A percentile compares a stretch with the other conserved stretches of the same genome.
Conservation (phyloP, 2,888 invertebrate species). For the Drosophila stalkeri region DNA sequence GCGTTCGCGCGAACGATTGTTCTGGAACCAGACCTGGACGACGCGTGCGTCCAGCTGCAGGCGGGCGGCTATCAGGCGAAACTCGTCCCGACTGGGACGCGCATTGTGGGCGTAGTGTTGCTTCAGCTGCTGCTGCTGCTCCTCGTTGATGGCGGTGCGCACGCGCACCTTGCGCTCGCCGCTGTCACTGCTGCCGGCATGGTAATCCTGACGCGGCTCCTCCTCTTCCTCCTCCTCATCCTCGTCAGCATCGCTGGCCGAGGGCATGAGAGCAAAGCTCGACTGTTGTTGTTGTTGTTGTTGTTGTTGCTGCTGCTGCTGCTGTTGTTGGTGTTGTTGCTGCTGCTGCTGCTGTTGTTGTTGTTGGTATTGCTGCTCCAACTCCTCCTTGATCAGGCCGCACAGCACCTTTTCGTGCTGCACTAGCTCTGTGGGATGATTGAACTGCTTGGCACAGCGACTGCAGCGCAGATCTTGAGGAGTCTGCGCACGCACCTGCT, state of each 20-base stretch:
- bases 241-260: conserved; percentile 87
- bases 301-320: conserved; percentile 60
- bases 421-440: conserved; percentile 87
- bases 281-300: conserved; percentile 50
- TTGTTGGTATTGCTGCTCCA: conserved; percentile 85
- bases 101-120: conserved; percentile 96
- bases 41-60: conserved; percentile 91
- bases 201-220: conserved; percentile 71
- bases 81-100: conserved; percentile 96
- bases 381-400: conserved; percentile 85
- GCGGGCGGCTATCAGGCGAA: conserved; percentile 93
- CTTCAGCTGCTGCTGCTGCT: conserved; percentile 95
- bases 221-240: conserved; percentile 70
- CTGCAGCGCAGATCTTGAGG: conserved; percentile 85
- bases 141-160: conserved; percentile 96
- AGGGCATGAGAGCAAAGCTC: conserved; percentile 73
- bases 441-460: conserved; percentile 87
- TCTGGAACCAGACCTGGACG: conserved; percentile 98
- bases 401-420: conserved; percentile 90
- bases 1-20: conserved; percentile 95
- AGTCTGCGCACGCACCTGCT: not conserved
- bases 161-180: conserved; percentile 94
- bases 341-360: conserved; percentile 59
- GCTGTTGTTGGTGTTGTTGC: conserved; percentile 57
- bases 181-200: conserved; percentile 84